Percentiles rank a stretch among this genome's conserved stretches.
These are phyloP conservation scores for Scaptomyza montana DNA, from an alignment of 1,140 invertebrate species.

Conservation along the genomic window DNA sequence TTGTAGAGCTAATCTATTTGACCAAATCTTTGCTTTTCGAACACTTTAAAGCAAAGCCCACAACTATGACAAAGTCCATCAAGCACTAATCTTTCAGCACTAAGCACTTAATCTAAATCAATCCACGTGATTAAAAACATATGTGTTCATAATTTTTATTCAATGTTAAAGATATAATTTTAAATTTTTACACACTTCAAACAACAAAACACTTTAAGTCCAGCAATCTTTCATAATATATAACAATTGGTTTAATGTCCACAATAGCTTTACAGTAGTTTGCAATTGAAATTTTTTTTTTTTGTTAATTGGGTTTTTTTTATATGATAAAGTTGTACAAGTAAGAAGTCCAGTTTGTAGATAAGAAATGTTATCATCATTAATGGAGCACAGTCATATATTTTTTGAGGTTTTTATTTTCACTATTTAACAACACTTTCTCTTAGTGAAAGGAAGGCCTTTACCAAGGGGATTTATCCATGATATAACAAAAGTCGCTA, in stretches of 20 bases:
- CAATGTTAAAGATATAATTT: neutral
- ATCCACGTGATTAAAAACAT: constrained; percentile 10
- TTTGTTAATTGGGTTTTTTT: neutral
- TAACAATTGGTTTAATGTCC: neutral
- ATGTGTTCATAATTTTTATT: neutral
- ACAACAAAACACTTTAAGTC: neutral
- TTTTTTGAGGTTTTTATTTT: neutral
- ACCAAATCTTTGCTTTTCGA: neutral
- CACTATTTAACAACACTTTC: neutral
- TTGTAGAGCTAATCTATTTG: constrained; percentile 1
- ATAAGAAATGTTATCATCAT: constrained; percentile 20
- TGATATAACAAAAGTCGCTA: no score
- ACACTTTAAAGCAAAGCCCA: neutral
- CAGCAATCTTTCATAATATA: neutral
- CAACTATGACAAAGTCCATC: constrained; percentile 9
- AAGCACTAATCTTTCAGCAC: neutral
- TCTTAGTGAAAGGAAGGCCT: no score
- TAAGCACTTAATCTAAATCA: neutral
- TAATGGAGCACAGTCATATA: constrained; percentile 9
- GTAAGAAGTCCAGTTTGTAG: neutral
- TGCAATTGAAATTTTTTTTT: neutral
- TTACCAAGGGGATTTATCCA: no score
- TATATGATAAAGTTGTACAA: neutral
- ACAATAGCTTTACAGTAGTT: neutral
- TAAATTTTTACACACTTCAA: no score